phyloP scores from a whole-genome alignment of 2,797 vertebrate species.

The Synanceia verrucosa region DNA sequence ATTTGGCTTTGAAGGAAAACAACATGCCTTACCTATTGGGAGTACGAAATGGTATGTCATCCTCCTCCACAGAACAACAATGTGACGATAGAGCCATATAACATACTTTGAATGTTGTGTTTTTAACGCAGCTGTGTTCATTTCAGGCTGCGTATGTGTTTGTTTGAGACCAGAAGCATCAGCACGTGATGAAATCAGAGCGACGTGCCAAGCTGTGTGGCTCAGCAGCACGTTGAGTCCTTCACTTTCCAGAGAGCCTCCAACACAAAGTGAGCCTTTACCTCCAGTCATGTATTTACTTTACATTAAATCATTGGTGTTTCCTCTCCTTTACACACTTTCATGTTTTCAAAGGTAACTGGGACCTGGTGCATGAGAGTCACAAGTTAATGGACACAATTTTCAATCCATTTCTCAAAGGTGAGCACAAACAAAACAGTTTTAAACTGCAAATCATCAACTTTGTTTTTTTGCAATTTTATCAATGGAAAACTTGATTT shows the following conservation, averaged over 20 bases:
- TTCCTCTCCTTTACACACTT: not conserved
- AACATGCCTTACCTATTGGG: conserved; percentile 75
- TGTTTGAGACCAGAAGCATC: conserved; percentile 75
- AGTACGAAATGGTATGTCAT: conserved; percentile 69
- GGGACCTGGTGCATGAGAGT: conserved; percentile 78
- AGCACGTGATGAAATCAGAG: conserved; percentile 76
- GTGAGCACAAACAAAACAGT: conserved; percentile 46
- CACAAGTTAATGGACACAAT: conserved; percentile 70
- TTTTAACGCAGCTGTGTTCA: not conserved
- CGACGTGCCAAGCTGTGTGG: conserved; percentile 78
- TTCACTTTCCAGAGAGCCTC: conserved; percentile 18
- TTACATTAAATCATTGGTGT: not conserved
- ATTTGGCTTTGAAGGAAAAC: conserved; percentile 72
- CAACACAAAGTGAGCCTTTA: conserved; percentile 59
- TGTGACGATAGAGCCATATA: not conserved
- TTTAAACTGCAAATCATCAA: not conserved
- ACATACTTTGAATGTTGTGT: not conserved
- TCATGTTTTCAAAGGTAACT: conserved; percentile 53
- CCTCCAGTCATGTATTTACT: not conserved
- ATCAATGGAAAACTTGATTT: not conserved
- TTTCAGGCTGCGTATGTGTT: conserved; percentile 73
- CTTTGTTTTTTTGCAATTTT: not conserved
- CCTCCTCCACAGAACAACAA: not conserved
- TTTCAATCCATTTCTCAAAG: conserved; percentile 77
- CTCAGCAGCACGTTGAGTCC: conserved; percentile 54